Base-by-base conservation (phyloP, 2,888 invertebrate species). In the Troides oblongomaculatus region DNA sequence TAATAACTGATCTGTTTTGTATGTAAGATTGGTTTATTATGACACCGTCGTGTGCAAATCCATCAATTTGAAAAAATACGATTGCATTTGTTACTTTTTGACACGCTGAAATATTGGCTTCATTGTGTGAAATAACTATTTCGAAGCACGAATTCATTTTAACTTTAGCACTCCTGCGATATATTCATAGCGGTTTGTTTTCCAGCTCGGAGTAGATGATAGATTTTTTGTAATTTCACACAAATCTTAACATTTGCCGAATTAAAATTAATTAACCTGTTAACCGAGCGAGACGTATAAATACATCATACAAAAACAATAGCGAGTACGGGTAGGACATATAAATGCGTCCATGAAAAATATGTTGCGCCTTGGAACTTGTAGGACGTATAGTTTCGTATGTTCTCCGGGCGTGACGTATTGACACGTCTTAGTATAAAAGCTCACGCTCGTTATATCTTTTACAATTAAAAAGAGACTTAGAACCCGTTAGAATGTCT, bases 51-150 rank as follows among this genome's bases (percentile, higher is more conserved):
- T 25, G 25, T 17, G 39, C 7, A 65, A 30, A 25, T 25, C 30
- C 30, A n/a, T 50, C 46, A 59, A 65, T 58, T 59, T 58, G n/a
- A 59, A 65, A 65, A 65, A 59, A n/a, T 25, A 36, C 46, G 30
- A 65, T 65, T 65, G 65, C 59, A 59, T 59, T 59, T 65, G 57
- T 65, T 65, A 65, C 59, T 39, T 59, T 65, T 59, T 59, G 65
- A 59, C 65, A 65, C 65, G 65, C 59, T 65, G 59, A 65, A 65
- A 65, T 50, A 65, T 65, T 65, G 65, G 46, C 59, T 65, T 65
- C 65, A 59, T 65, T 59, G 59, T 59, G 43, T 17, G 46, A 25
- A 65, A 65, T 59, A 30, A 46, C 25, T n/a, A 43, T 65, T 65
- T 50, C 59, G 25, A 46, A 46, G 18, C 60, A 60, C 60, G 60